A percentile compares a stretch with the other conserved stretches of the same genome.
Evolutionary conservation across 2,113 vertebrate genomes (phyloP).

Genomic region (Meleagris gallopavo): DNA sequence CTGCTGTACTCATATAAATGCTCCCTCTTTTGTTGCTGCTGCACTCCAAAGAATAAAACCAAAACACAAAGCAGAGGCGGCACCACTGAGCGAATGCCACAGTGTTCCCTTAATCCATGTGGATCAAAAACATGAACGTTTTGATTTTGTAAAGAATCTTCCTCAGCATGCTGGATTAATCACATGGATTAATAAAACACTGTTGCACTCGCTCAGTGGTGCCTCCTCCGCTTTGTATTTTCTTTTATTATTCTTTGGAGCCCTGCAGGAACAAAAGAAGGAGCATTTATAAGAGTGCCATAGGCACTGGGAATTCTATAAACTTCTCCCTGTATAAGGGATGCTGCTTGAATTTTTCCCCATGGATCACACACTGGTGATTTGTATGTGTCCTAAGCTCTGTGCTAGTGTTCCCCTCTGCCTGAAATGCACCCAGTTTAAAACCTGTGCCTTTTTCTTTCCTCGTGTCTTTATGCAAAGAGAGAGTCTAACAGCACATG

Average conservation of each 20-base stretch:
- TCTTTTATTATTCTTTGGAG: constrained; percentile 70
- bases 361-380: not conserved
- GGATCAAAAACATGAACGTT: constrained; percentile 75
- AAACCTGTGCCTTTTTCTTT: not conserved
- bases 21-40: constrained; percentile 73
- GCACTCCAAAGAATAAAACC: constrained; percentile 75
- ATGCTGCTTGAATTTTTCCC: constrained; percentile 44
- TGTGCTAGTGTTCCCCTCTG: not conserved
- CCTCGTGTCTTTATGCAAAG: not conserved
- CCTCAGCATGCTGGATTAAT: constrained; percentile 83
- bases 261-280: constrained; percentile 65
- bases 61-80: constrained; percentile 74
- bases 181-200: constrained; percentile 80
- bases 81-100: constrained; percentile 70
- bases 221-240: constrained; percentile 73
- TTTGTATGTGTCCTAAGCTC: not conserved
- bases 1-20: constrained; percentile 71
- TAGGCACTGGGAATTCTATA: constrained; percentile 43
- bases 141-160: constrained; percentile 78
- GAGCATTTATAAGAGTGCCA: constrained; percentile 52
- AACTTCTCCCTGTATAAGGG: constrained; percentile 34
- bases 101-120: constrained; percentile 79
- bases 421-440: not conserved
- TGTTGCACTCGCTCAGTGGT: constrained; percentile 67
- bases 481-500: not conserved